phyloP scores from a whole-genome alignment of 2,113 vertebrate genomes.

The Ciconia boyciana region DNA sequence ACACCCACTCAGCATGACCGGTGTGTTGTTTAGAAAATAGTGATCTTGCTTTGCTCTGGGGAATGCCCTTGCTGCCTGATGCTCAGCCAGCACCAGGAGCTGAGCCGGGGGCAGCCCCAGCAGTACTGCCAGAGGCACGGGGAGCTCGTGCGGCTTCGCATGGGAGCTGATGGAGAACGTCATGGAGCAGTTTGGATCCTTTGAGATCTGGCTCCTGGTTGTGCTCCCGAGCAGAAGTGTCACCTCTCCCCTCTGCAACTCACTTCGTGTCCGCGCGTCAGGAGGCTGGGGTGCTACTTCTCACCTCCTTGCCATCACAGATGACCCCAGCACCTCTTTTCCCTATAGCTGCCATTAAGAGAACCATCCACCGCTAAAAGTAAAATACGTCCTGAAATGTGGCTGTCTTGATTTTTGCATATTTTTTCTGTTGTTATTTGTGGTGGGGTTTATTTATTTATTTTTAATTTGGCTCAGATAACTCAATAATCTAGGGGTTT shows the following conservation, averaged over 20 bases:
- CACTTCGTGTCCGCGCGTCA: rapidly evolving
- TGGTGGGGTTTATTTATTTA: neutral
- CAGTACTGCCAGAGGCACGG: neutral
- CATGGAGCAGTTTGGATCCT: rapidly evolving
- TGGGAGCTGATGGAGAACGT: rapidly evolving
- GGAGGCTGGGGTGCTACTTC: neutral
- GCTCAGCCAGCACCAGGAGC: neutral
- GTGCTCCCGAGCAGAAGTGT: neutral
- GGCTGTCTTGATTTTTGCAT: neutral
- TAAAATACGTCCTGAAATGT: neutral
- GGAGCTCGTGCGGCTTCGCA: rapidly evolving
- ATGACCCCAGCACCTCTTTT: neutral
- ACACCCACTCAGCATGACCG: neutral
- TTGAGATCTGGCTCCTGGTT: neutral
- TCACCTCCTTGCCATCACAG: neutral
- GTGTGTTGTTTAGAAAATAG: neutral
- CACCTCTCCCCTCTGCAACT: neutral
- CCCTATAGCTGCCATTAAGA: neutral
- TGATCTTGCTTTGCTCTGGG: rapidly evolving
- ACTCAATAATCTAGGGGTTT: neutral
- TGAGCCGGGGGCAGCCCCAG: neutral
- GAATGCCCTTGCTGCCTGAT: rapidly evolving
- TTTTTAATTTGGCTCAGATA: neutral
- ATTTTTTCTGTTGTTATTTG: neutral
- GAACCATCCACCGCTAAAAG: neutral